Percentiles rank a stretch among this genome's conserved stretches.
Evolutionary conservation across 92 coral and sea anemone genomes (phyloP).

Genomic region (Porites evermanni): DNA sequence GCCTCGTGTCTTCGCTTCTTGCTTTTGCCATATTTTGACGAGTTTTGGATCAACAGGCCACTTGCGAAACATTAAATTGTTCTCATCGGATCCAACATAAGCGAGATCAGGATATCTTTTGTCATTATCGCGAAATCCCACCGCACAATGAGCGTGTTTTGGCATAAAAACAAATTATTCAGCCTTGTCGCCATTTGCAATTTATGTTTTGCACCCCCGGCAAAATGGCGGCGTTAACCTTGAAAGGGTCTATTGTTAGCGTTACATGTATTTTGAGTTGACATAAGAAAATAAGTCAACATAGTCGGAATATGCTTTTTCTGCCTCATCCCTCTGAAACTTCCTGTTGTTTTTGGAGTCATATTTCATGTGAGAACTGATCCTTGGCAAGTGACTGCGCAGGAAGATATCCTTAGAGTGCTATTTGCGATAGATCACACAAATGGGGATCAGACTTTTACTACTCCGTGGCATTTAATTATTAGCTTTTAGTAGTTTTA

Average conservation of each 20-base stretch:
- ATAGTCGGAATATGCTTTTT: conserved; percentile 36
- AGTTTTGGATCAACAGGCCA: too few relatives aligned
- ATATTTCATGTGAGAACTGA: conserved; percentile 11
- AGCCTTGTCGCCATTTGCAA: too few relatives aligned
- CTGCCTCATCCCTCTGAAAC: conserved; percentile 46
- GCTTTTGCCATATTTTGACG: too few relatives aligned
- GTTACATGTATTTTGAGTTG: conserved; percentile 15
- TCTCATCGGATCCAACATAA: too few relatives aligned
- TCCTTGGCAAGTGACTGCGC: conserved; percentile 18
- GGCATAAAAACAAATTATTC: neutral
- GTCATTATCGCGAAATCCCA: too few relatives aligned
- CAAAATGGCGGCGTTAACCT: too few relatives aligned
- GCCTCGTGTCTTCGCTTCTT: too few relatives aligned
- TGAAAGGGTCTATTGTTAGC: neutral
- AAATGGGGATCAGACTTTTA: conserved; percentile 63
- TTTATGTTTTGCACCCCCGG: too few relatives aligned
- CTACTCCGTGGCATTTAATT: conserved; percentile 76
- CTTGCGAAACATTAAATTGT: too few relatives aligned
- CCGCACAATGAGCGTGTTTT: too few relatives aligned
- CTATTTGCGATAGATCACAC: too few relatives aligned
- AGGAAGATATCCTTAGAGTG: conserved; percentile 20
- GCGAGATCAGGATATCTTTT: too few relatives aligned
- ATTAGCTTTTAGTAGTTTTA: neutral
- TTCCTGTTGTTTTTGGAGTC: conserved; percentile 23
- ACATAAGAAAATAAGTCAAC: conserved; percentile 7